Base-by-base conservation (phyloP, 2,113 vertebrate genomes). In the Ariopsis seemanni region DNA sequence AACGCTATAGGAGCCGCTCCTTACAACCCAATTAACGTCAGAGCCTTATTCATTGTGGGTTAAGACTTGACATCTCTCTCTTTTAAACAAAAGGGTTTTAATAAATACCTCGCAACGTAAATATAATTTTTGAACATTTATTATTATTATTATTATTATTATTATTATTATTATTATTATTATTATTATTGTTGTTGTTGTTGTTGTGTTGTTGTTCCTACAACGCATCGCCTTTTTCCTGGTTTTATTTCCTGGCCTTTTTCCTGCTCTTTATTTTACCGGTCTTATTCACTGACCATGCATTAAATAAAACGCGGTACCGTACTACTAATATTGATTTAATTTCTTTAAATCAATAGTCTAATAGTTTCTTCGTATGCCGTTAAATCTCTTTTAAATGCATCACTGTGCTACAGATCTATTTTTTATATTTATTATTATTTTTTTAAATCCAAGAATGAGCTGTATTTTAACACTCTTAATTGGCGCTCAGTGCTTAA, bases 401-500 rank as follows among this genome's bases (percentile, higher is more conserved):
- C 48, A 42, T 20, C 30, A 57, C 27, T 84, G 71, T 55, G 18
- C n/a, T 77, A 52, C 74, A 80, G 42, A 67, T 6, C n/a, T 50
- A 63, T 48, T 62, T 42, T 34, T 10, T 42, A 42, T 42, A 42
- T 42, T 3, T 42, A 42, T 42, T 42, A 42, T 42, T 42, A 48
- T 14, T 22, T 58, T 34, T 9, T 78, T 5, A 6, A 81, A 42
- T n/a, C 22, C 20, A 69, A 30, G 3, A n/a, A 71, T 53, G 5
- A 12, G 75, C 53, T 78, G 3, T 53, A 74, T 74, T 89, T 91
- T 93, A 91, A 90, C 86, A 89, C 89, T 89, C 89, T 88, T 95
- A 96, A 95, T 95, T 95, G 95, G 94, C 94, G 92, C 92, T 87
- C 90, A 91, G 88, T 92, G 92, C 90, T 93, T 95, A 95, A 94